These are phyloP conservation scores for Porites lutea DNA, from an alignment of 64 coral and sea anemone genomes.

Conservation along the genomic window DNA sequence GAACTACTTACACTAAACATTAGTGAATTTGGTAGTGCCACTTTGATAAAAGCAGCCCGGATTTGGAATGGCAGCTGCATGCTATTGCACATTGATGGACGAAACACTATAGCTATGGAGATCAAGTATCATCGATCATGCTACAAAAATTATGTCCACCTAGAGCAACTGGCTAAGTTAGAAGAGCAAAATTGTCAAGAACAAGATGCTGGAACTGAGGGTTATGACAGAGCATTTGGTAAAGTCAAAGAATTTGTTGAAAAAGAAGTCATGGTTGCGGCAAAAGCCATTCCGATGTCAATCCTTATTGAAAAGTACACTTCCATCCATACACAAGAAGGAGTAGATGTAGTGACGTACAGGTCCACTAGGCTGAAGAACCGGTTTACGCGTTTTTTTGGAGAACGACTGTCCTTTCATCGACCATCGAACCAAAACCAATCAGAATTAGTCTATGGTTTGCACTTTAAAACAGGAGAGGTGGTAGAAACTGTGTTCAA, in stretches of 20 bases:
- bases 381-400: constrained; percentile 42
- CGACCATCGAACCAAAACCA: constrained; percentile 21
- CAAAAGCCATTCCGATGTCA: constrained; percentile 38
- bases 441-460: constrained; percentile 44
- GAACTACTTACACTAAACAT: background rate
- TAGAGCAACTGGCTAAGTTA: background rate
- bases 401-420: constrained; percentile 25
- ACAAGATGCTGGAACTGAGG: background rate
- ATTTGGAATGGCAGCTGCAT: no score
- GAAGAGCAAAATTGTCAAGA: background rate
- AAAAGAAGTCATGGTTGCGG: background rate
- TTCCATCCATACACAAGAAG: background rate
- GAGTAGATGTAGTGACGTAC: constrained; percentile 26
- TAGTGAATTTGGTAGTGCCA: constrained; percentile 2
- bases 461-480: no score
- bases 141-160: background rate
- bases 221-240: constrained; percentile 44
- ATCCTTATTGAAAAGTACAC: constrained; percentile 21
- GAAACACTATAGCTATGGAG: no score
- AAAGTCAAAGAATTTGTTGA: constrained; percentile 34
- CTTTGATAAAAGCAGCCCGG: background rate
- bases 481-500: no score
- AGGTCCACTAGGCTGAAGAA: constrained; percentile 43
- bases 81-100: no score
- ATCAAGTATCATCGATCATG: constrained; percentile 48